Conservation (phyloP, 2,888 invertebrate species). For the Hypercompe scribonia region DNA sequence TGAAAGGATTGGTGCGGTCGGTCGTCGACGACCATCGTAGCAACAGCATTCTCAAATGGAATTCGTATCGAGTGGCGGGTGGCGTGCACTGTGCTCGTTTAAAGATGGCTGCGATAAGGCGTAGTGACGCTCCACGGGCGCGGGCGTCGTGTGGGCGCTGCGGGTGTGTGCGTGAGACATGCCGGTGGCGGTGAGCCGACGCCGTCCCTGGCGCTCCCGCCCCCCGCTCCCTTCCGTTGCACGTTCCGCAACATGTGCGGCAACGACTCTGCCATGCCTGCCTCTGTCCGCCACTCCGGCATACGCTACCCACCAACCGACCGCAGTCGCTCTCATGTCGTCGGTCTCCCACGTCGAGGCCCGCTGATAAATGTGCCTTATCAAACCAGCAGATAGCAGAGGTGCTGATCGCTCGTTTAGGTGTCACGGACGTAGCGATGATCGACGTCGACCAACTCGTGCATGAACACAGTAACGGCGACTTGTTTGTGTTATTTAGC, state of each 20-base stretch:
- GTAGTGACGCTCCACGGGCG: slow-evolving; percentile 82
- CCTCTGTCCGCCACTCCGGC: slow-evolving; percentile 47
- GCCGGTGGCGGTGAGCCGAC: slow-evolving; percentile 70
- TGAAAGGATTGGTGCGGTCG: slow-evolving; percentile 76
- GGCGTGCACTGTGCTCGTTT: slow-evolving; percentile 83
- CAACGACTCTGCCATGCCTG: slow-evolving; percentile 57
- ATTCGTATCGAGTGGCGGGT: slow-evolving; percentile 81
- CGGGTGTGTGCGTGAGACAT: slow-evolving; percentile 77
- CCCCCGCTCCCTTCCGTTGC: slow-evolving; percentile 58
- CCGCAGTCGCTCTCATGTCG: slow-evolving; percentile 68
- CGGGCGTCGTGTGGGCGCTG: slow-evolving; percentile 76
- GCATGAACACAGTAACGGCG: slow-evolving; percentile 69
- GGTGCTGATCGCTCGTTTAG: slow-evolving; percentile 83
- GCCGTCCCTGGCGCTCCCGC: slow-evolving; percentile 75
- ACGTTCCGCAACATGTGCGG: slow-evolving; percentile 85
- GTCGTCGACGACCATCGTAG: slow-evolving; percentile 68
- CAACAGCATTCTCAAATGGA: slow-evolving; percentile 77
- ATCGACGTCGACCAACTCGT: slow-evolving; percentile 65
- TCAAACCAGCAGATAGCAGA: slow-evolving; percentile 84
- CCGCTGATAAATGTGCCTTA: slow-evolving; percentile 80
- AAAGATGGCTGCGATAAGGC: slow-evolving; percentile 86
- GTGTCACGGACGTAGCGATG: slow-evolving; percentile 80
- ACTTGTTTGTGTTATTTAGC: slow-evolving; percentile 70
- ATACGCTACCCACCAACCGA: slow-evolving; percentile 67
- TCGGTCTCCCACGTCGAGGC: slow-evolving; percentile 75